Percentiles rank a stretch among this genome's conserved stretches.
Conservation (phyloP, 1,140 invertebrate genomes). For the Drosophila orena region DNA sequence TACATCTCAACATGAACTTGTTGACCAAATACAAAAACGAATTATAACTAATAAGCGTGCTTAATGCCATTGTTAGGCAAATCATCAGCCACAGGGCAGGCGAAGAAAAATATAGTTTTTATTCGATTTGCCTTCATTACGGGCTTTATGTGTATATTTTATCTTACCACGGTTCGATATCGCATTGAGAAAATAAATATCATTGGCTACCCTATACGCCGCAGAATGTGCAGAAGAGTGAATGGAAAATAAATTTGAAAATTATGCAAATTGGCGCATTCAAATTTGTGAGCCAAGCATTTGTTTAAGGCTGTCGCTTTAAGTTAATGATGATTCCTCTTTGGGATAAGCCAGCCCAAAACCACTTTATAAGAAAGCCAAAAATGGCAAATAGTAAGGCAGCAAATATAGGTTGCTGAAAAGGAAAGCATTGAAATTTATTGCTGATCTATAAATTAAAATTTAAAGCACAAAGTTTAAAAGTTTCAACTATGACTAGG, state of each 20-base stretch:
- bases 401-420: constrained; percentile 11
- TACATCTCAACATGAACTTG: constrained; percentile 37
- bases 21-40: constrained; percentile 64
- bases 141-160: constrained; percentile 3
- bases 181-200: constrained; percentile 45
- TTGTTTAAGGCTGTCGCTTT: constrained; percentile 58
- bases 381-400: constrained; percentile 4
- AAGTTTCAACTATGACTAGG: too few relatives aligned
- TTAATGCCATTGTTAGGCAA: constrained; percentile 74
- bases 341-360: constrained; percentile 29
- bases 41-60: constrained; percentile 73
- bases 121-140: constrained; percentile 39
- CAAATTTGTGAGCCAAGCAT: constrained; percentile 57
- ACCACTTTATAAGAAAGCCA: constrained; percentile 19
- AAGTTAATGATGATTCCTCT: constrained; percentile 48
- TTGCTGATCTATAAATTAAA: constrained; percentile 5
- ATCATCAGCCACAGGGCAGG: constrained; percentile 46
- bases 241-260: constrained; percentile 69
- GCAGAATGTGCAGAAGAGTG: constrained; percentile 33
- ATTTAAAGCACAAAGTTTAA: not conserved
- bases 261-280: constrained; percentile 72
- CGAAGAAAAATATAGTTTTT: constrained; percentile 43
- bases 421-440: constrained; percentile 7
- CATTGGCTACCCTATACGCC: constrained; percentile 63
- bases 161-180: constrained; percentile 19